Evolutionary conservation across 23 tunicate species (phyloP).

Genomic region (Ascidia mentula): DNA sequence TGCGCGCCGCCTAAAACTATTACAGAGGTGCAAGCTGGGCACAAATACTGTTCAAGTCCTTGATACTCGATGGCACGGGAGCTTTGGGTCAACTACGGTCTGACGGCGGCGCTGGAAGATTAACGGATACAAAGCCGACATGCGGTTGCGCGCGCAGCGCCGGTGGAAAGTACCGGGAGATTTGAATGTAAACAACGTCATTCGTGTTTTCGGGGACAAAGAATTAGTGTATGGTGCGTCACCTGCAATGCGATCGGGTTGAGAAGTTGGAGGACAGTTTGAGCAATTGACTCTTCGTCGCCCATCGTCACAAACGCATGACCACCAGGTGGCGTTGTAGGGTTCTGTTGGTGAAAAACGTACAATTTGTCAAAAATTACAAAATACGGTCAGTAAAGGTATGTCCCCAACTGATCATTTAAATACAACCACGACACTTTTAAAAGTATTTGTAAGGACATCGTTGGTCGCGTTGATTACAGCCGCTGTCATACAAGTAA

Average conservation of each 20-base stretch:
- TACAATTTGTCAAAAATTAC: not conserved
- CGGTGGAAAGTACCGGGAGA: not conserved
- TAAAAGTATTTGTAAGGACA: too few relatives aligned
- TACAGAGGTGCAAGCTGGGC: too few relatives aligned
- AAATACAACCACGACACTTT: too few relatives aligned
- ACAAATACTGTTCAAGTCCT: not conserved
- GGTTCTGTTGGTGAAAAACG: not conserved
- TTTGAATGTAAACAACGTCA: not conserved
- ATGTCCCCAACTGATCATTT: too few relatives aligned
- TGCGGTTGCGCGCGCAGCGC: not conserved
- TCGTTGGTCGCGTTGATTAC: too few relatives aligned
- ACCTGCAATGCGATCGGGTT: conserved; percentile 77
- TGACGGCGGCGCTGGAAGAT: conserved; percentile 10
- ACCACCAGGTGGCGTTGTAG: not conserved
- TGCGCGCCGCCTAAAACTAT: too few relatives aligned
- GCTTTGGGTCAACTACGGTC: not conserved
- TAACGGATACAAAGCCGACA: conserved; percentile 3
- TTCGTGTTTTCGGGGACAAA: conserved; percentile 3
- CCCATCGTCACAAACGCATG: conserved; percentile 48
- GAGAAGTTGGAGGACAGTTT: conserved; percentile 61
- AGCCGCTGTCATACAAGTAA: too few relatives aligned
- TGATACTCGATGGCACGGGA: not conserved
- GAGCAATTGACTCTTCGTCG: conserved; percentile 44
- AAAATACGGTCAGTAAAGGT: too few relatives aligned
- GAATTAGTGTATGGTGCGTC: not conserved